A percentile compares a stretch with the other conserved stretches of the same genome.
Conservation (phyloP, 2,113 vertebrate species). For the Lepisosteus oculatus region DNA sequence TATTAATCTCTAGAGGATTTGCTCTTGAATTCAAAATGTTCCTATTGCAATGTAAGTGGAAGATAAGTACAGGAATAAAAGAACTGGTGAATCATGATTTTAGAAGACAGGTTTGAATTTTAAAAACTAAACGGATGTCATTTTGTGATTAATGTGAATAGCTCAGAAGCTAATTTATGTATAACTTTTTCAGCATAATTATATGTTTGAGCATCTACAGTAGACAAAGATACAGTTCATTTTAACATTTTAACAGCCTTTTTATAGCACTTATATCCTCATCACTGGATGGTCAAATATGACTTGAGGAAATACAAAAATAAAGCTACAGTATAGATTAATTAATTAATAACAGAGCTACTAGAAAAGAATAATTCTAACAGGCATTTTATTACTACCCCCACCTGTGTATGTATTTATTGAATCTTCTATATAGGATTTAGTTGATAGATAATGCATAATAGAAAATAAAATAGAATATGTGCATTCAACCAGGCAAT, state of each 20-base stretch:
- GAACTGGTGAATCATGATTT: conserved; percentile 46
- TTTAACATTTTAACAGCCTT: conserved; percentile 13
- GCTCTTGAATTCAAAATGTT: conserved; percentile 16
- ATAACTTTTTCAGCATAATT: conserved; percentile 48
- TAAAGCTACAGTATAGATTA: not conserved
- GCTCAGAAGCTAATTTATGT: conserved; percentile 40
- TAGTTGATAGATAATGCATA: not conserved
- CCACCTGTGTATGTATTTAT: conserved; percentile 7
- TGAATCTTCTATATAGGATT: not conserved
- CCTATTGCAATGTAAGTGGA: conserved; percentile 24
- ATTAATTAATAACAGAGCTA: not conserved
- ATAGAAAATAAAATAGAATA: not conserved
- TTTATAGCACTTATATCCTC: not conserved
- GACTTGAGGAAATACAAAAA: not conserved
- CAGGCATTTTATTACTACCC: not conserved
- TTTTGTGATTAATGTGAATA: conserved; percentile 47
- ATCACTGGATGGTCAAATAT: not conserved
- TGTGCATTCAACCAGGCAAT: no score
- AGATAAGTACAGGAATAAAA: conserved; percentile 28
- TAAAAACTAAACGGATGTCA: conserved; percentile 44
- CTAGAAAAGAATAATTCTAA: no score
- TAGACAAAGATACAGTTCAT: conserved; percentile 2
- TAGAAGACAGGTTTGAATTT: conserved; percentile 44
- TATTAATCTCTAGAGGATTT: conserved; percentile 33
- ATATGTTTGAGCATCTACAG: conserved; percentile 20